Evolutionary conservation across 2,797 vertebrate species (phyloP).

Genomic region (Tympanoctomys barrerae): DNA sequence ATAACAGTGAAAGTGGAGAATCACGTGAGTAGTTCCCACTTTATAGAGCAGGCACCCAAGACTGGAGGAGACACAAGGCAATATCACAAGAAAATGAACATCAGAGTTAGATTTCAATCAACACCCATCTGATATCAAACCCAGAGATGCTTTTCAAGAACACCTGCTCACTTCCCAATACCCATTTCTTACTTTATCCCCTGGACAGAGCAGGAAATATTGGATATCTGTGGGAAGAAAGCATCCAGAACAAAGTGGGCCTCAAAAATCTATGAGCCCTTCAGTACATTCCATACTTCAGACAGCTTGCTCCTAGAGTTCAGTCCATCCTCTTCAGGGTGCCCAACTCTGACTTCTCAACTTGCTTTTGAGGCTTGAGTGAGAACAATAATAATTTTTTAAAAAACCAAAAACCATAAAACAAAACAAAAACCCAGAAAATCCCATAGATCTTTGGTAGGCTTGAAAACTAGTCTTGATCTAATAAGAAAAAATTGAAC

Average conservation of each 20-base stretch:
- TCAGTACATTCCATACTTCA: background rate
- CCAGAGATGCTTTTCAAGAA: background rate
- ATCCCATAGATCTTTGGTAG: background rate
- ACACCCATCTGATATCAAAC: background rate
- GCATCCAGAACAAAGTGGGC: background rate
- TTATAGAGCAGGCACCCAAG: background rate
- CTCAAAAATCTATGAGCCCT: background rate
- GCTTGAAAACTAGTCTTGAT: slow-evolving; percentile 28
- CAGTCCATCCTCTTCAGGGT: background rate
- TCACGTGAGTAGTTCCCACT: background rate
- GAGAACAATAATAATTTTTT: background rate
- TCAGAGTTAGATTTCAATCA: background rate
- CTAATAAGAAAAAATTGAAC: slow-evolving; percentile 22
- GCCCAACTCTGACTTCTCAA: background rate
- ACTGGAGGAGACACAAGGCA: background rate
- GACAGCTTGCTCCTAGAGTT: background rate
- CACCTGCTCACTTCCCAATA: background rate
- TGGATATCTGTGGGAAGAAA: background rate
- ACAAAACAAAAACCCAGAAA: background rate
- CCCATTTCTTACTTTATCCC: background rate
- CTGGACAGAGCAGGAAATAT: background rate
- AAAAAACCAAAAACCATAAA: background rate
- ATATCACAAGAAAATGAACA: background rate
- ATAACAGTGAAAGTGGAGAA: background rate
- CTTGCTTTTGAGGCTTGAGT: background rate